A percentile compares a stretch with the other conserved stretches of the same genome.
These are phyloP conservation scores for Campylomormyrus numenius DNA, from an alignment of 2,113 vertebrate species.

Conservation along the genomic window DNA sequence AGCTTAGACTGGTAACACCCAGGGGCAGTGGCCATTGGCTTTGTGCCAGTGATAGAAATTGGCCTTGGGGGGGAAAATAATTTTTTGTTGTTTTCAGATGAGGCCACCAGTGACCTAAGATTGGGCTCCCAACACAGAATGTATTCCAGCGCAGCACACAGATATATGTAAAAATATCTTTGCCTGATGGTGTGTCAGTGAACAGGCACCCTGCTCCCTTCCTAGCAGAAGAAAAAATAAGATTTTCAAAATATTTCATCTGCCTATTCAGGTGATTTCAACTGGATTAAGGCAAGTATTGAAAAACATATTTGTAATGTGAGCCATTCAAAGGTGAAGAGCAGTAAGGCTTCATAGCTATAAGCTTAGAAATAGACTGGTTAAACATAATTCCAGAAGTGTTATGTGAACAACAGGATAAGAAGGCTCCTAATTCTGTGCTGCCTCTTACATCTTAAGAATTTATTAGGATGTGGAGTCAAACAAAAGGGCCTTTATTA, in stretches of 20 bases:
- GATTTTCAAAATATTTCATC: neutral
- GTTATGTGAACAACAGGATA: neutral
- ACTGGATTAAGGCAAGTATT: neutral
- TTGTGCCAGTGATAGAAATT: neutral
- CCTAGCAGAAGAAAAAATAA: neutral
- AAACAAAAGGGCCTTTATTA: neutral
- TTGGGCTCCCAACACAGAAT: neutral
- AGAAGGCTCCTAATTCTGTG: neutral
- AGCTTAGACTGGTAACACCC: neutral
- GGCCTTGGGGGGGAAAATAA: neutral
- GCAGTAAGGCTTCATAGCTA: neutral
- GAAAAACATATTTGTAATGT: neutral
- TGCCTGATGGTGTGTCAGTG: neutral
- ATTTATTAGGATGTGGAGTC: neutral
- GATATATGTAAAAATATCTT: neutral
- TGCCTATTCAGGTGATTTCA: neutral
- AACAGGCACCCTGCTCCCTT: neutral
- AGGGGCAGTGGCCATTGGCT: neutral
- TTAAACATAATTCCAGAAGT: neutral
- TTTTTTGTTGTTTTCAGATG: neutral
- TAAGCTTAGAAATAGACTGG: neutral
- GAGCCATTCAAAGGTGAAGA: neutral
- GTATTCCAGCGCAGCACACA: neutral
- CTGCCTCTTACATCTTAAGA: neutral
- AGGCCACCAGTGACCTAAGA: neutral